phyloP scores from a whole-genome alignment of 1,140 invertebrate genomes.

The Magallana ariakensis region DNA sequence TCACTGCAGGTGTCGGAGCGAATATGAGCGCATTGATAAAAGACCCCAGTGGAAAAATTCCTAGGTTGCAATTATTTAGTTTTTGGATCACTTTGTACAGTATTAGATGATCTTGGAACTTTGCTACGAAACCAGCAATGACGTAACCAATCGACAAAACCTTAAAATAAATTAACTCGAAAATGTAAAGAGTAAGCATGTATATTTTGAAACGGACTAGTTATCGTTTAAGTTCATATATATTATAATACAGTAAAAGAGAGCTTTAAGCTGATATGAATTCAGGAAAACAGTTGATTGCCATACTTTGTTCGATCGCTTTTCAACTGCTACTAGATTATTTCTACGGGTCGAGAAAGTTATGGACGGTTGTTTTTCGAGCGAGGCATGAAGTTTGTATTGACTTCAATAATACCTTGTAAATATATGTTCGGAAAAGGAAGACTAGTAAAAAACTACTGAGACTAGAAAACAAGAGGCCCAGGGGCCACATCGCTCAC shows the following conservation, averaged over 20 bases:
- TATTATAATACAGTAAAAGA: neutral
- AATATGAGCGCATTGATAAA: neutral
- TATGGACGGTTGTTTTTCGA: too few species aligned
- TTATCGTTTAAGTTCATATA: neutral
- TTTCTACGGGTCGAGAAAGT: too few species aligned
- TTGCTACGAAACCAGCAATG: neutral
- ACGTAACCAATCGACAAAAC: neutral
- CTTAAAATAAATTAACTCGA: neutral
- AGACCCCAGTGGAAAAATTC: neutral
- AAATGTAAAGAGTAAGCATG: neutral
- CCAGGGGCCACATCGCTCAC: too few species aligned
- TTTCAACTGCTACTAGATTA: neutral
- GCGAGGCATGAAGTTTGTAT: too few species aligned
- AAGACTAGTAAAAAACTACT: too few species aligned
- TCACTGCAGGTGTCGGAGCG: neutral
- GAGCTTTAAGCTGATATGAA: neutral
- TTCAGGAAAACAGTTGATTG: neutral
- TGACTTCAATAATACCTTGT: too few species aligned
- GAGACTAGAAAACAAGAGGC: too few species aligned
- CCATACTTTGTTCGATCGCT: neutral
- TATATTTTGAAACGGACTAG: neutral
- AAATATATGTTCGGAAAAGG: too few species aligned
- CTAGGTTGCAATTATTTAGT: neutral
- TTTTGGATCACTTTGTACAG: neutral
- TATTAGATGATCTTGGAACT: neutral